Evolutionary conservation across 2,797 vertebrate species (phyloP).

Genomic region (Periophthalmus magnuspinnatus): DNA sequence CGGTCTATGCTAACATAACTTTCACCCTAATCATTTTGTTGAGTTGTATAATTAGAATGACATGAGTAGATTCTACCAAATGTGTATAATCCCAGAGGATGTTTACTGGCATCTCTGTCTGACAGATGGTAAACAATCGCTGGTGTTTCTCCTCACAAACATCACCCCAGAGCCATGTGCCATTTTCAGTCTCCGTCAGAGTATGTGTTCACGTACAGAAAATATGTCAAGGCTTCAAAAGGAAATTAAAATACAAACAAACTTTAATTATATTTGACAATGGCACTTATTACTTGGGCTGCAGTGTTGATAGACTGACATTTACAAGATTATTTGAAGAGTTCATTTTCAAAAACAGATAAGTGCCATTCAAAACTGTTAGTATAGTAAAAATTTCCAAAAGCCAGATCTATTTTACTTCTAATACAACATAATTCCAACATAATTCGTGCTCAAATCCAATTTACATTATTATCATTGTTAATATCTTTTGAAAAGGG

Average conservation of each 20-base stretch:
- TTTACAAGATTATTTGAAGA: background rate
- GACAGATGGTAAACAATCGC: slow-evolving; percentile 9
- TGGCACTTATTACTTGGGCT: background rate
- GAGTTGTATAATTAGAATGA: background rate
- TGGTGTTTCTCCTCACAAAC: slow-evolving; percentile 1
- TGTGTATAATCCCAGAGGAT: background rate
- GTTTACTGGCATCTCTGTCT: background rate
- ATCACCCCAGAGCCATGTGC: slow-evolving; percentile 6
- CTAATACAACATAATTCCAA: too few species aligned
- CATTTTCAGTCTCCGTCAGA: background rate
- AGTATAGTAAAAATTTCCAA: too few species aligned
- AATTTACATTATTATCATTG: too few species aligned
- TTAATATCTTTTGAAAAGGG: too few species aligned
- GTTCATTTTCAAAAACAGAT: too few species aligned
- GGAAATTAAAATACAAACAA: background rate
- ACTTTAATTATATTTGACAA: background rate
- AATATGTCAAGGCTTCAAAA: background rate
- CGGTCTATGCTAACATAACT: background rate
- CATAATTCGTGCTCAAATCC: too few species aligned
- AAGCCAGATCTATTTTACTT: too few species aligned
- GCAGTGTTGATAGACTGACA: background rate
- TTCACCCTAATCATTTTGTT: background rate
- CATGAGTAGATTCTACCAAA: background rate
- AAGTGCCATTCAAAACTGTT: too few species aligned
- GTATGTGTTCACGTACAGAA: background rate